Conservation (phyloP, 2,797 vertebrate species). For the Parotocinclus haroldoi region DNA sequence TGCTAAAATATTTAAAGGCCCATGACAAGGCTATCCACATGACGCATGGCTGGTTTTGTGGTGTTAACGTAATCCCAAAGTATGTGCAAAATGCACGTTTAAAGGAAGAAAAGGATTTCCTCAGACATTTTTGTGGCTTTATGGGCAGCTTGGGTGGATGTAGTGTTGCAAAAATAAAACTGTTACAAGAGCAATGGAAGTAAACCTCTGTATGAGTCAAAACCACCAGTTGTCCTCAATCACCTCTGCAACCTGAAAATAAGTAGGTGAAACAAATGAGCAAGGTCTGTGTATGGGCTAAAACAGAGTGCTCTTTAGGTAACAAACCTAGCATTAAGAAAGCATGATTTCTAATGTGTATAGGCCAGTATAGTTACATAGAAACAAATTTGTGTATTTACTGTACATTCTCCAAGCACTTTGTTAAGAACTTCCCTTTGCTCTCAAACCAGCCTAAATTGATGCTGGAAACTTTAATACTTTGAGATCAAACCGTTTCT, state of each 20-base stretch:
- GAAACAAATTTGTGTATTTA: no score
- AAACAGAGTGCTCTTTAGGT: no score
- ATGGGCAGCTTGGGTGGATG: constrained; percentile 39
- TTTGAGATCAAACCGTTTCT: no score
- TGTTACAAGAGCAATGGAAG: neutral
- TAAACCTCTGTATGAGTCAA: neutral
- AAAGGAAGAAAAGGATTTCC: constrained; percentile 40
- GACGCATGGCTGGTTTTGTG: constrained; percentile 14
- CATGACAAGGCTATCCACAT: neutral
- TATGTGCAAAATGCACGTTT: constrained; percentile 40
- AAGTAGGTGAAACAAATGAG: no score
- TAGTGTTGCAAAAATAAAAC: constrained; percentile 26
- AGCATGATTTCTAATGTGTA: no score
- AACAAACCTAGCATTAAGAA: no score
- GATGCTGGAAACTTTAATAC: no score
- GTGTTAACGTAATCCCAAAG: constrained; percentile 32
- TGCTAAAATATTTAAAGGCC: neutral
- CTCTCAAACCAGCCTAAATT: no score
- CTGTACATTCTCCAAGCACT: no score
- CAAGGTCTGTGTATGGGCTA: no score
- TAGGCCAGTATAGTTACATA: no score
- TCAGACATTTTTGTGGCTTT: constrained; percentile 50
- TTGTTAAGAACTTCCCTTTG: no score
- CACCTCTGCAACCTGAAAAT: constrained; percentile 38
- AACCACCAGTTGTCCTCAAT: constrained; percentile 7